These are phyloP conservation scores for Drosophila setifemur DNA, from an alignment of 1,140 invertebrate species.

Conservation along the genomic window DNA sequence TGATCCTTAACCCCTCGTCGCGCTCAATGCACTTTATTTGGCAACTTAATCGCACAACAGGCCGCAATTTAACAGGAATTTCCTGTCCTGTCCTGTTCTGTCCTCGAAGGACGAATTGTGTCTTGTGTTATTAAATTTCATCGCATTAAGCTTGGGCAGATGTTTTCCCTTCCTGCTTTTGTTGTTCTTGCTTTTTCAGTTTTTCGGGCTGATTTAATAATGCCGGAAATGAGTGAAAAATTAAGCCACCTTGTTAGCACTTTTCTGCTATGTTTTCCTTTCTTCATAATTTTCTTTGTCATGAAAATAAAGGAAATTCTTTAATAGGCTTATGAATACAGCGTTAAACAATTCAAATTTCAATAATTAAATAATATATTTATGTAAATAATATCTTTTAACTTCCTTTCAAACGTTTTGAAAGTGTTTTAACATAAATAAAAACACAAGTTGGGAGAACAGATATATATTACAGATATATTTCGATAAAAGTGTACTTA, in stretches of 20 bases:
- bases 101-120: constrained; percentile 12
- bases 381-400: no score
- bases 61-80: constrained; percentile 72
- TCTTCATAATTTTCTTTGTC: neutral
- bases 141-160: constrained; percentile 55
- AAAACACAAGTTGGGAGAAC: no score
- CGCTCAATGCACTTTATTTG: constrained; percentile 72
- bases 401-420: no score
- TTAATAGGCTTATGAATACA: no score
- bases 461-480: no score
- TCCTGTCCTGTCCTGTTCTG: neutral
- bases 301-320: neutral
- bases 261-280: no score
- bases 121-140: constrained; percentile 73
- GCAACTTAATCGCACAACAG: constrained; percentile 75
- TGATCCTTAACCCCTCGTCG: constrained; percentile 48
- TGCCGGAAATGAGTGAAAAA: constrained; percentile 55
- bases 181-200: constrained; percentile 4
- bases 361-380: no score
- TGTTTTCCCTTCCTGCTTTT: constrained; percentile 20
- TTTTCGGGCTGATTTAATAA: constrained; percentile 50
- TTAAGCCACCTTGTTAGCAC: constrained; percentile 27
- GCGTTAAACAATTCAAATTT: no score
- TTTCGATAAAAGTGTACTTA: no score
- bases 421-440: no score